Percentiles rank a stretch among this genome's conserved stretches.
Evolutionary conservation across 1,140 invertebrate species (phyloP).

Genomic region (Acarapis woodi): DNA sequence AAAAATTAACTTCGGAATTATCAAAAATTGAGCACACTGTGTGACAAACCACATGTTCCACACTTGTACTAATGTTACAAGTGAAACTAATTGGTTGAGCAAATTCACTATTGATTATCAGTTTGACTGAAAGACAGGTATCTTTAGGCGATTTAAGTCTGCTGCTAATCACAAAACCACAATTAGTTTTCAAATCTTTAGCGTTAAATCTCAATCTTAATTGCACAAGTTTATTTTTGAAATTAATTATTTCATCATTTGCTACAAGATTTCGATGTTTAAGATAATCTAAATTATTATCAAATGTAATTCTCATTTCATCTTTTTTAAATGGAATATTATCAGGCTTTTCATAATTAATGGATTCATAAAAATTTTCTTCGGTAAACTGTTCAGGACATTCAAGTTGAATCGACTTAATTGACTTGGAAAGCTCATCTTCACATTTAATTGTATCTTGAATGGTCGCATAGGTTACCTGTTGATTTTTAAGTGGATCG

Average conservation of each 20-base stretch:
- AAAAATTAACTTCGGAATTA: conserved; percentile 11
- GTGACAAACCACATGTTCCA: conserved; percentile 59
- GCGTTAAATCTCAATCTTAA: neutral
- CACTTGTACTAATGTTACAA: conserved; percentile 50
- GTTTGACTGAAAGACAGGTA: conserved; percentile 48
- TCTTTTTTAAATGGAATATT: no score
- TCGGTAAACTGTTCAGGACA: no score
- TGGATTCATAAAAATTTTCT: no score
- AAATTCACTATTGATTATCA: conserved; percentile 37
- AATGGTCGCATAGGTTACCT: no score
- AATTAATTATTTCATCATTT: neutral
- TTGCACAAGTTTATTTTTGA: neutral
- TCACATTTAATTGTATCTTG: no score
- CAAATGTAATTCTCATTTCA: neutral
- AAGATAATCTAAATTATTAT: neutral
- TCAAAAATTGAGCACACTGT: conserved; percentile 28
- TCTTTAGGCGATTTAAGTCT: conserved; percentile 42
- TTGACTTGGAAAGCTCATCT: no score
- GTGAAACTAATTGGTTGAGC: conserved; percentile 44
- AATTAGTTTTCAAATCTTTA: conserved; percentile 6
- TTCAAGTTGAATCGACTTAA: no score
- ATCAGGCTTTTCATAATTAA: no score
- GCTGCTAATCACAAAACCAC: conserved; percentile 37
- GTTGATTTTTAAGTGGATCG: no score
- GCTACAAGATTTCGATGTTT: neutral